Percentiles rank a stretch among this genome's conserved stretches.
phyloP scores from a whole-genome alignment of 2,888 invertebrate species.

The Hyposoter dolosus region DNA sequence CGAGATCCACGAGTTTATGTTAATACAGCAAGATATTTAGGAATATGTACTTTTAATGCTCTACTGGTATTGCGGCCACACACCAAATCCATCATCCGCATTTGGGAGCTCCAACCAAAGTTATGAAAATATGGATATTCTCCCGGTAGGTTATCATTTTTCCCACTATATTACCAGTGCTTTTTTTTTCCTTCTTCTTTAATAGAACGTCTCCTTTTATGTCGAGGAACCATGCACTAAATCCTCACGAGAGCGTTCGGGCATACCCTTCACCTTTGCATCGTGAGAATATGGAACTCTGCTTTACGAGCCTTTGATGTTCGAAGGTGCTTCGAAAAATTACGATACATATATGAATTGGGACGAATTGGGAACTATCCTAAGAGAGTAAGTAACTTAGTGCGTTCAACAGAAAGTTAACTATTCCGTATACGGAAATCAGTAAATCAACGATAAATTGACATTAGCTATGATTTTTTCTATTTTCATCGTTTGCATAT shows the following conservation, averaged over 20 bases:
- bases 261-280: constrained; percentile 71
- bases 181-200: constrained; percentile 69
- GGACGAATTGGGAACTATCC: constrained; percentile 51
- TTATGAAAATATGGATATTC: constrained; percentile 77
- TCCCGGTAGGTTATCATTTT: constrained; percentile 70
- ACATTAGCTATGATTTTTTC: too few relatives aligned
- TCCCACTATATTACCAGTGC: constrained; percentile 34
- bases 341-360: constrained; percentile 62
- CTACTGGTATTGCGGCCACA: constrained; percentile 44
- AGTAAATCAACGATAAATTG: too few relatives aligned
- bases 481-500: too few relatives aligned
- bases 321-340: constrained; percentile 75
- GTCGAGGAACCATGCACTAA: constrained; percentile 68
- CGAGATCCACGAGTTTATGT: constrained; percentile 72
- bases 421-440: not conserved
- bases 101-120: constrained; percentile 59
- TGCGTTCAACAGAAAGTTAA: constrained; percentile 62
- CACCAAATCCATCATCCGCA: constrained; percentile 30
- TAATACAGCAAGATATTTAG: constrained; percentile 59
- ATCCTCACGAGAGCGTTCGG: constrained; percentile 57
- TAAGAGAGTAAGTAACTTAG: not conserved
- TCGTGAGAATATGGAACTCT: constrained; percentile 70
- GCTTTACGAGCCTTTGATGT: constrained; percentile 74
- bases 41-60: constrained; percentile 65
- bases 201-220: constrained; percentile 76